Evolutionary conservation across 2,113 vertebrate genomes (phyloP).

Genomic region (Pao palembangensis): DNA sequence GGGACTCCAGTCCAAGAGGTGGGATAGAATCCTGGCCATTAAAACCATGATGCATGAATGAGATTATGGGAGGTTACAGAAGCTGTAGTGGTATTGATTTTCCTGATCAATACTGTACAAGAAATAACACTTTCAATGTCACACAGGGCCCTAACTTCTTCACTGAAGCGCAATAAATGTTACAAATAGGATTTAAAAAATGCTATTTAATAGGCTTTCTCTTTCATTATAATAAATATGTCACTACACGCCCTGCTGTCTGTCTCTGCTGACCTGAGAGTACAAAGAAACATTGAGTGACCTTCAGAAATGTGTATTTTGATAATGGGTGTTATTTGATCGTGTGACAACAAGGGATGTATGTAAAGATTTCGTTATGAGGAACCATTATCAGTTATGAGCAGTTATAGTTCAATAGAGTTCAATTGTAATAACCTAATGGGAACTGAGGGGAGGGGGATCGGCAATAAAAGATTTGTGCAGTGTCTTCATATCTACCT

Average conservation of each 20-base stretch:
- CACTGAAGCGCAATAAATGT: not conserved
- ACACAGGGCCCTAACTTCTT: constrained; percentile 4
- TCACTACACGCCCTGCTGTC: no score
- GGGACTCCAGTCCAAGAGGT: constrained; percentile 12
- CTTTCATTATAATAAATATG: not conserved
- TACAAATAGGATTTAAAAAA: not conserved
- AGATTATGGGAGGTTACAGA: constrained; percentile 22
- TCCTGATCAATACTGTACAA: constrained; percentile 14
- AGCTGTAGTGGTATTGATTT: constrained; percentile 38
- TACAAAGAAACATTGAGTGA: constrained; percentile 1
- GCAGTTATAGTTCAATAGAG: constrained; percentile 32
- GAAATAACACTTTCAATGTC: constrained; percentile 27
- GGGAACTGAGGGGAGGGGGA: constrained; percentile 6
- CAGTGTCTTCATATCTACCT: constrained; percentile 40
- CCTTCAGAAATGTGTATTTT: constrained; percentile 4
- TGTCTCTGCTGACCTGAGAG: not conserved
- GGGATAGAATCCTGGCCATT: constrained; percentile 18
- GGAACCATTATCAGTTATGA: constrained; percentile 22
- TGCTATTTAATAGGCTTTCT: not conserved
- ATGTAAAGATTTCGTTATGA: constrained; percentile 22
- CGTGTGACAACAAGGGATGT: constrained; percentile 11
- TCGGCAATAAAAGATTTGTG: constrained; percentile 43
- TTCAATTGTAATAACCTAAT: constrained; percentile 39
- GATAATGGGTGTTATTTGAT: constrained; percentile 14
- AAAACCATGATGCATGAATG: constrained; percentile 26